Evolutionary conservation across 1,140 invertebrate species (phyloP), one percentile per base, ranked within the genome.

Genomic region (Drosophila parvula): DNA sequence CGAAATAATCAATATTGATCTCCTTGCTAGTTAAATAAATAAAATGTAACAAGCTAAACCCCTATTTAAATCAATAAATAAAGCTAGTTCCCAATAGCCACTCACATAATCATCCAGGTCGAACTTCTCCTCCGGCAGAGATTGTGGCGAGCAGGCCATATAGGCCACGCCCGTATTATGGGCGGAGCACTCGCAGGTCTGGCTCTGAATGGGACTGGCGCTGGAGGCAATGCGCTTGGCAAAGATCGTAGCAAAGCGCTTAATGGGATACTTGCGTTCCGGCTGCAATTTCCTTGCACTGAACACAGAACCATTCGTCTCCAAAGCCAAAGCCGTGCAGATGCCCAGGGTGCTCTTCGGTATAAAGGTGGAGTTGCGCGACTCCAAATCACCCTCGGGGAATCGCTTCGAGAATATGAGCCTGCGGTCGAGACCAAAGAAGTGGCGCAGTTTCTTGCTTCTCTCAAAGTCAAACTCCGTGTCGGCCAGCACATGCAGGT

Each of bases 401-500:
- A 96, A 96, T 70, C 96, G 96, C 74, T 95, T 96, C 0, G 96
- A 97, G 82, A 96, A 98, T 0, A 95, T 96, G 41, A 94, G 92
- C 0, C 92, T 93, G 5, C 94, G 94, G 92, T 98, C 97, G 62
- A 96, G 91, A 93, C 97, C 96, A 75, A 95, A 97, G 65, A 97
- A 94, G 76, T 95, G 95, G 85, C 96, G 96, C 45, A 94, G 94
- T 6, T 95, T 93, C 44, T 94, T 94, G 57, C 94, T 93, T 84
- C 96, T 96, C 18, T 95, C 94, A 44, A 96, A 93, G 38, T 93
- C 93, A 79, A 97, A 97, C 61, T 96, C 95, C 6, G 95, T 95
- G 73, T 97, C 94, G 94, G 97, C 96, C 7, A 98, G 90, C 34
- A 98, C 95, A 88, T 98, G 97, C 1, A 98, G 92, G 1, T 94